Percentiles rank a stretch among this genome's conserved stretches.
Evolutionary conservation across 2,888 invertebrate genomes (phyloP).

Genomic region (Euplagia quadripunctaria): DNA sequence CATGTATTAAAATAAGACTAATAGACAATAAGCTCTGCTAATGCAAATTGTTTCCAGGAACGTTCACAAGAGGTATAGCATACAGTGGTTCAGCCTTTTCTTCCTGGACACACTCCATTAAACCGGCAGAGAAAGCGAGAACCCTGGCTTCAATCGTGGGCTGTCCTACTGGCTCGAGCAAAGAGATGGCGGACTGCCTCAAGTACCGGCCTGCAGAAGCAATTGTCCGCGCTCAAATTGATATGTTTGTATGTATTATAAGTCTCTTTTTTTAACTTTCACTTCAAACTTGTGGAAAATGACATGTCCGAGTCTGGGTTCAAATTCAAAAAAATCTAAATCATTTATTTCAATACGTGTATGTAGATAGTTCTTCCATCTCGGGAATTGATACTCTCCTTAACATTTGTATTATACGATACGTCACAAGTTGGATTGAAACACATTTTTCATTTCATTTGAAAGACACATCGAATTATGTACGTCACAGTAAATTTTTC

Average conservation of each 20-base stretch:
- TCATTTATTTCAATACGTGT: too few species aligned
- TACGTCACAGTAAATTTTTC: too few species aligned
- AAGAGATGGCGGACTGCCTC: slow-evolving; percentile 89
- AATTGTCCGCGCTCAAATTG: slow-evolving; percentile 86
- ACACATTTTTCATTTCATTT: too few species aligned
- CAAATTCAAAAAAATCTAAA: too few species aligned
- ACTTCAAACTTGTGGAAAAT: neutral
- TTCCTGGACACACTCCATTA: slow-evolving; percentile 88
- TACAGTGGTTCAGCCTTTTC: slow-evolving; percentile 90
- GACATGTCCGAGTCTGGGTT: too few species aligned
- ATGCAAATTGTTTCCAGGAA: slow-evolving; percentile 67
- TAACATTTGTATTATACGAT: too few species aligned
- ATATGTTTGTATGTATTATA: slow-evolving; percentile 86
- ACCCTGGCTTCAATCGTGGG: slow-evolving; percentile 88
- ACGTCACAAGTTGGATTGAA: too few species aligned
- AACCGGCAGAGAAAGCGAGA: slow-evolving; percentile 88
- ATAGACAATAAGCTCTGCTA: too few species aligned
- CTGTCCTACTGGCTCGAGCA: slow-evolving; percentile 86
- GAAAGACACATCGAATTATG: too few species aligned
- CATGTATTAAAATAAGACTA: too few species aligned
- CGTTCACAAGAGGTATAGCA: slow-evolving; percentile 89
- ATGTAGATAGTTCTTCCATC: too few species aligned
- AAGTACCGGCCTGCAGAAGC: slow-evolving; percentile 87
- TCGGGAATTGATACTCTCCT: too few species aligned
- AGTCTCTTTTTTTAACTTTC: neutral